Percentiles rank a stretch among this genome's conserved stretches.
phyloP scores from a whole-genome alignment of 2,888 invertebrate genomes.

The Dexiosoma caninum region DNA sequence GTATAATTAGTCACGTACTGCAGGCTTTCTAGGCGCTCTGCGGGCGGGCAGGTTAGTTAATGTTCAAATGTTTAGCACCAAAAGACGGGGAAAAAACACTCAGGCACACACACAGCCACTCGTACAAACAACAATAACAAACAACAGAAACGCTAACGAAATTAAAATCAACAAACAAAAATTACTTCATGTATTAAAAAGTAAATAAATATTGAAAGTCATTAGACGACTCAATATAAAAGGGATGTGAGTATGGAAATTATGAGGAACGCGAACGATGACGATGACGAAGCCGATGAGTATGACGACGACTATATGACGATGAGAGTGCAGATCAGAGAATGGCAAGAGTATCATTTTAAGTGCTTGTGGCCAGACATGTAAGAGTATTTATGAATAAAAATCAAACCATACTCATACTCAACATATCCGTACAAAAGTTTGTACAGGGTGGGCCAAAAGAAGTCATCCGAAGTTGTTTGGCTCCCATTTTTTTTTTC shows the following conservation, averaged over 20 bases:
- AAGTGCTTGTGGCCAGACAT: too few species aligned
- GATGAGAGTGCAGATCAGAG: neutral
- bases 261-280: neutral
- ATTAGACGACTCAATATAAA: conserved; percentile 62
- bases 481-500: too few species aligned
- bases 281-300: neutral
- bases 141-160: conserved; percentile 22
- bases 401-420: too few species aligned
- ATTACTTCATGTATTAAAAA: conserved; percentile 17
- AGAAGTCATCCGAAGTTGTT: too few species aligned
- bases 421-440: too few species aligned
- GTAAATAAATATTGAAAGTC: conserved; percentile 66
- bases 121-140: conserved; percentile 28
- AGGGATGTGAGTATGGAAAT: conserved; percentile 39
- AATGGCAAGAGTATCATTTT: too few species aligned
- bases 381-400: neutral
- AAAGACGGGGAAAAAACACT: neutral
- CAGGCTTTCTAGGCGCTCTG: conserved; percentile 43
- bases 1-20: conserved; percentile 70
- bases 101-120: neutral
- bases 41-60: neutral
- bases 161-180: neutral
- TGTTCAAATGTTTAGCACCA: conserved; percentile 52
- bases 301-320: neutral
- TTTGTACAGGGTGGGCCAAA: too few species aligned